Evolutionary conservation across 2,797 vertebrate genomes (phyloP).

Genomic region (Distichodus sexfasciatus): DNA sequence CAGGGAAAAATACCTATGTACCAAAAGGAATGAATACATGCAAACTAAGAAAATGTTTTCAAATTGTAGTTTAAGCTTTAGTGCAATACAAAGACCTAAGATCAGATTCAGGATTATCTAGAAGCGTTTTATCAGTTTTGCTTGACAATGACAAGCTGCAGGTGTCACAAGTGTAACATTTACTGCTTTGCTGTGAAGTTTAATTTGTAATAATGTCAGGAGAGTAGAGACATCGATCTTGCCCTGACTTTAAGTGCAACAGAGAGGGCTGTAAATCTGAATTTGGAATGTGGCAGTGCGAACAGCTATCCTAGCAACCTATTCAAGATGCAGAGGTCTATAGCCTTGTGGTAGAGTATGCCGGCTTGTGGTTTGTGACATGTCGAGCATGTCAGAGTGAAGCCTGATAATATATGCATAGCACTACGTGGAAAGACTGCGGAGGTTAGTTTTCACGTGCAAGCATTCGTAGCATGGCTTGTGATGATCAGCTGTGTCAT

Average conservation of each 20-base stretch:
- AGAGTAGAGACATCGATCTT: conserved; percentile 26
- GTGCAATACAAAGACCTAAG: background rate
- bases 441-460: background rate
- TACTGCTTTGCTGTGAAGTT: conserved; percentile 25
- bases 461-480: background rate
- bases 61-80: no score
- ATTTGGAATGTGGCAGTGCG: conserved; percentile 1
- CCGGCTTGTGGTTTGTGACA: background rate
- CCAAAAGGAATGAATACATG: no score
- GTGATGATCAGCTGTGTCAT: background rate
- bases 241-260: conserved; percentile 31
- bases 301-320: conserved; percentile 23
- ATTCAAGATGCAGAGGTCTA: conserved; percentile 18
- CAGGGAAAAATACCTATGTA: no score
- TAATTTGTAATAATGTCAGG: conserved; percentile 25
- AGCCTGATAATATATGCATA: background rate
- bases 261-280: conserved; percentile 37
- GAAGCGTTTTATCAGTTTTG: background rate
- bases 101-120: background rate
- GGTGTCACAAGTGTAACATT: conserved; percentile 32
- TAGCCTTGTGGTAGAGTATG: background rate
- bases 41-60: no score
- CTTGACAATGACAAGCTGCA: conserved; percentile 7
- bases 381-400: background rate
- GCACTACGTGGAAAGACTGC: background rate